Base-by-base conservation (phyloP, 2,888 invertebrate species). In the Drosophila heteroneura region DNA sequence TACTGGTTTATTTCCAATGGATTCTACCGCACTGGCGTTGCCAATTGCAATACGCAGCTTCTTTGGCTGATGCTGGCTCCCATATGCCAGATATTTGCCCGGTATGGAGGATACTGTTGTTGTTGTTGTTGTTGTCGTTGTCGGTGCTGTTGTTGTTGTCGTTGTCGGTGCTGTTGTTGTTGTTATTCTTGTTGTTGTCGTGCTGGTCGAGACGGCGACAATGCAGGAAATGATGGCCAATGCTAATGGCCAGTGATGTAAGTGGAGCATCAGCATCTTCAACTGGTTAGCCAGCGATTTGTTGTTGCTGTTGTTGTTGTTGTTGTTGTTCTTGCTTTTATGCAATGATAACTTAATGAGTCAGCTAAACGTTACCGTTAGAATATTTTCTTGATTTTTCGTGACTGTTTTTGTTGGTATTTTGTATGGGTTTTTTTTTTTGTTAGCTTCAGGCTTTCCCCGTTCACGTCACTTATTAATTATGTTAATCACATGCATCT, bases 11-110 rank as follows among this genome's bases (percentile, higher is more conserved):
- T 76, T 81, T 69, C 54, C 67, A 71, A 56, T 70, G 69, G 71
- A 61, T 51, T 79, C 71, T 62, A 71, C 39, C 12, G 61, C 71
- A 32, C 66, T 82, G 22, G 79, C 53, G 53, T 79, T 76, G 66
- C 68, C 69, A 51, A 61, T 10, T 32, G 67, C 70, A 51, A 62
- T 28, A 35, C 82, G 82, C 71, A 89, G 72, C 68, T 82, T 82
- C 83, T 86, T 82, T 14, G 83, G 61, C 76, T 84, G 78, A 57
- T 85, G 81, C 56, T 81, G 83, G 64, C 63, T 82, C 65, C 89
- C 90, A 76, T 90, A 92, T 57, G 92, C 91, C 75, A 90, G 89
- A 86, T 92, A 93, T 91, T 92, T 92, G 74, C 93, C 93, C 39
- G 92, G 92, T 81, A 92, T 91, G 62, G 89, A 85, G 77, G 79